Evolutionary conservation across 2,888 invertebrate genomes (phyloP).

Genomic region (Drosophila algonquin): DNA sequence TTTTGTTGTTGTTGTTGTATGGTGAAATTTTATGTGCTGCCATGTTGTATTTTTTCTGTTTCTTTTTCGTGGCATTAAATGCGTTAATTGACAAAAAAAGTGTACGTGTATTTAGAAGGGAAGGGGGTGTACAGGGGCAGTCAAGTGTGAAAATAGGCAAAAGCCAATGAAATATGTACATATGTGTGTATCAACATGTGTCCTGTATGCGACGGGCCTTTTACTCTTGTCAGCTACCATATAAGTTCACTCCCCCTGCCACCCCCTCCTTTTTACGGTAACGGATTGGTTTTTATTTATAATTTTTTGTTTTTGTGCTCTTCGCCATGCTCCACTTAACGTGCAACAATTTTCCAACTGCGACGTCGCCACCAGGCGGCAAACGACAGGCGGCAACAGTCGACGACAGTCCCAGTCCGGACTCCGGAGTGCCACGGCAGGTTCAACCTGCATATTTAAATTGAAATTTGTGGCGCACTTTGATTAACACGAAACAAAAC

Average conservation of each 20-base stretch:
- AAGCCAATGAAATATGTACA: slow-evolving; percentile 25
- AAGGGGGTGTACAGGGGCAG: slow-evolving; percentile 34
- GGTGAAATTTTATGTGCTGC: slow-evolving; percentile 69
- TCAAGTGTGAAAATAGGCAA: slow-evolving; percentile 62
- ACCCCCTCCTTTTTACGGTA: slow-evolving; percentile 19
- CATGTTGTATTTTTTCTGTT: slow-evolving; percentile 60
- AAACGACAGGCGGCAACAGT: slow-evolving; percentile 8
- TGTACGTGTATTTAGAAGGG: neutral
- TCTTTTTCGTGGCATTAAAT: slow-evolving; percentile 56
- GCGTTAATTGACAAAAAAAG: slow-evolving; percentile 70
- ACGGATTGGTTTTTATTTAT: slow-evolving; percentile 49
- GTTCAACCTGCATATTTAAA: slow-evolving; percentile 63
- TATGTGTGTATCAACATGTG: neutral
- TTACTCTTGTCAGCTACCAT: neutral
- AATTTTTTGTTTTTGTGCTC: slow-evolving; percentile 49
- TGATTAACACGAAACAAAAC: slow-evolving; percentile 58
- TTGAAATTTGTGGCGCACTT: slow-evolving; percentile 75
- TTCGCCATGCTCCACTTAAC: slow-evolving; percentile 74
- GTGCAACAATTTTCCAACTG: slow-evolving; percentile 66
- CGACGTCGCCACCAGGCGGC: slow-evolving; percentile 34
- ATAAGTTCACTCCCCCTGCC: neutral
- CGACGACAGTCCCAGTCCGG: slow-evolving; percentile 1
- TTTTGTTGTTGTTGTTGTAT: slow-evolving; percentile 40
- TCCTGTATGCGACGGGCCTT: neutral
- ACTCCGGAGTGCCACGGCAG: neutral